Conservation (phyloP, 92 coral and sea anemone species). For the Phymanthus crucifer region DNA sequence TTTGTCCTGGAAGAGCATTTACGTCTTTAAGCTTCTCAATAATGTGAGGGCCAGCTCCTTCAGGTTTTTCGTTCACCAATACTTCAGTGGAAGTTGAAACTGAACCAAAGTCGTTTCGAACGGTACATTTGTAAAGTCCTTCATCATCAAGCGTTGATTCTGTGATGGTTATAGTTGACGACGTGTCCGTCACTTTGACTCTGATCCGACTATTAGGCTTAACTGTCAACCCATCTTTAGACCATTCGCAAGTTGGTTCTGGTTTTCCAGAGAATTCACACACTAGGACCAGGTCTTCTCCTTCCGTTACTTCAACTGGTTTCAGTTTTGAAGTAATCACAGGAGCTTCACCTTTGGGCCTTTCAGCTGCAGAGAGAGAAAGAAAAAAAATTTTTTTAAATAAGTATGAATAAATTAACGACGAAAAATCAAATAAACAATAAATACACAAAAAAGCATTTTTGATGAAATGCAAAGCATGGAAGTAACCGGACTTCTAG, state of each 20-base stretch:
- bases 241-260: constrained; percentile 74
- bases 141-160: constrained; percentile 69
- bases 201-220: constrained; percentile 43
- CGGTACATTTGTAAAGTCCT: constrained; percentile 66
- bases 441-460: no score
- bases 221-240: constrained; percentile 62
- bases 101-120: constrained; percentile 59
- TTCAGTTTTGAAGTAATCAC: constrained; percentile 47
- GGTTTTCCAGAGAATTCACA: constrained; percentile 69
- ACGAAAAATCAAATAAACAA: no score
- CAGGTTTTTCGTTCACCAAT: constrained; percentile 56
- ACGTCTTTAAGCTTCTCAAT: constrained; percentile 60
- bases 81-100: constrained; percentile 68
- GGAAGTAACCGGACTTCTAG: no score
- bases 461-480: no score
- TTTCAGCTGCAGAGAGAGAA: constrained; percentile 36
- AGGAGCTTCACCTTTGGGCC: constrained; percentile 61
- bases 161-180: constrained; percentile 44
- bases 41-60: constrained; percentile 57
- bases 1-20: constrained; percentile 47
- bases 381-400: not conserved
- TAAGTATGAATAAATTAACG: not conserved
- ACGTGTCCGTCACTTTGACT: constrained; percentile 50
- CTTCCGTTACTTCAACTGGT: constrained; percentile 65
- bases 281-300: constrained; percentile 53